Base-by-base conservation (phyloP, 2,113 vertebrate species). In the Cinclus mexicanus region DNA sequence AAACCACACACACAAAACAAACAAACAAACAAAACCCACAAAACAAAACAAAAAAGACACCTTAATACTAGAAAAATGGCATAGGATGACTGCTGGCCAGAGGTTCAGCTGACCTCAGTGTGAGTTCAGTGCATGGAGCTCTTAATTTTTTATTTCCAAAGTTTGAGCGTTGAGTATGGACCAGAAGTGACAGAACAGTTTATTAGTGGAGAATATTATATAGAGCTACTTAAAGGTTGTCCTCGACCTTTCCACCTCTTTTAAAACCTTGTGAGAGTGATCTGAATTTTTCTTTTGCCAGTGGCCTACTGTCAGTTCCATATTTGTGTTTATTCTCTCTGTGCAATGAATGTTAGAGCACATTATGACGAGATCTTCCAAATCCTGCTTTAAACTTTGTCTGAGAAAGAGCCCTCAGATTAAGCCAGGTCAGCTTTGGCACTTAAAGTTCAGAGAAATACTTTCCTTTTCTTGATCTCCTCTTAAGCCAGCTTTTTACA, bases 211-310 rank as follows among this genome's bases (percentile, higher is more conserved):
- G 35, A 60, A 64, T 35, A 25, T 71, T 70, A 28, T 22, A 35
- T 28, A 76, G 50, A 70, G 23, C 24, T 95, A 89, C 94, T 94
- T 94, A 83, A 91, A 91, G 79, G 29, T 61, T 80, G 82, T 77
- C 59, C 90, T 90, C 29, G 9, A 95, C 94, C 92, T 88, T 93
- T 72, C 70, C 82, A 94, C 78, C 68, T 74, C 79, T 93, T 82
- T 85, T 79, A 95, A 89, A 79, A 12, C 29, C 23, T 64, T 71
- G 61, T 89, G 37, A 94, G 82, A 93, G 39, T 59, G 57, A 59
- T 71, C 78, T 84, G 61, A 94, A 53, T 81, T 81, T 88, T 79
- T 82, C 57, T 79, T 80, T 63, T 74, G 22, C 41, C 18, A 63
- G 33, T 90, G 83, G 39, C 67, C 70, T 93, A 61, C 67, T 91